Base-by-base conservation (phyloP, 2,113 vertebrate genomes). In the Patagioenas fasciata region DNA sequence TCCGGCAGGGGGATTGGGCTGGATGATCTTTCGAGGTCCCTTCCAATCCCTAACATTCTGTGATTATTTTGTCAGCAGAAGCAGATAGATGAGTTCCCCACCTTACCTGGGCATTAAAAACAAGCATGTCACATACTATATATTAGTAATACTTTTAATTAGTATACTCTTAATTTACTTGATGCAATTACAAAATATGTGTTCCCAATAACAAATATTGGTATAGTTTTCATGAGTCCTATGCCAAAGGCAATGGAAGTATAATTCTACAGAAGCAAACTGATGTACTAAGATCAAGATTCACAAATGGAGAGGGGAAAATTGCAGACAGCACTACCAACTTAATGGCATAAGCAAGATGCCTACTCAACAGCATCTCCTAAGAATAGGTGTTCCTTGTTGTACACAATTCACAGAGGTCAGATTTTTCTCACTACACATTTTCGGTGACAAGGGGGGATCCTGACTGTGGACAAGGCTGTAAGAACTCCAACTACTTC, bases 341-440 rank as follows among this genome's bases (percentile, higher is more conserved):
- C 21, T 51, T 58, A 2, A 1, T 62, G 36, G 44, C n/a, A 70
- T 50, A 83, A 65, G 16, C 56, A 77, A 75, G 36, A 58, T 58
- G 44, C 61, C 40, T 57, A 9, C 15, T 83, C 67, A 77, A 40
- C 36, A 88, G 40, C 54, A 91, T 31, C 50, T 85, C 71, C 82
- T 90, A 50, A 66, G 47, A 83, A 74, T 42, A 92, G 80, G 80
- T 92, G 80, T 88, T 88, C 34, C 64, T 66, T 25, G 29, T 62
- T 80, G 20, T 66, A 69, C 48, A 54, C 31, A 61, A 65, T 36
- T 69, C 73, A 64, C 14, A 61, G 58, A 86, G 79, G 40, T 88
- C 90, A 91, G 31, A 14, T 69, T 94, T 97, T 91, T 80, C 74
- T 82, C 78, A 69, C 75, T 94, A 65, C 31, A 61, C 1, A 0